Conservation (phyloP, 2,113 vertebrate genomes). For the Zootoca vivipara region DNA sequence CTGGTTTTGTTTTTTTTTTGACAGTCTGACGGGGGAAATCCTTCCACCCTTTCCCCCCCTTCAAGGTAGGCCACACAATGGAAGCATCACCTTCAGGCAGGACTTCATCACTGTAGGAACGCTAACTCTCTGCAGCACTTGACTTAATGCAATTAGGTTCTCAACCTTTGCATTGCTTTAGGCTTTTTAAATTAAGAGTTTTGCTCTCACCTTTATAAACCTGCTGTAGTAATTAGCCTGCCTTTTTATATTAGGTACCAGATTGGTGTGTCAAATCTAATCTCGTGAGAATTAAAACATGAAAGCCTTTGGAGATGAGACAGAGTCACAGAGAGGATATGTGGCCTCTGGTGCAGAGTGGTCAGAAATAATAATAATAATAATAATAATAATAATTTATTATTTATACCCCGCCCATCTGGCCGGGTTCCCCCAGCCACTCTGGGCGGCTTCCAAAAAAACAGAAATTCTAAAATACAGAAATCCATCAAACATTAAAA, state of each 20-base stretch:
- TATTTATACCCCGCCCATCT: too few relatives aligned
- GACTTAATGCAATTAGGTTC: constrained; percentile 55
- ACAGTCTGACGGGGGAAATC: neutral
- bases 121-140: constrained; percentile 50
- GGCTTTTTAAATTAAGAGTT: constrained; percentile 61
- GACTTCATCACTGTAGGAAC: constrained; percentile 32
- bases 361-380: neutral
- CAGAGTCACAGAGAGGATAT: constrained; percentile 12
- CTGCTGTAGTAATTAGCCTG: constrained; percentile 68
- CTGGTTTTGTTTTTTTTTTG: neutral
- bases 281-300: constrained; percentile 62
- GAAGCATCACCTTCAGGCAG: neutral
- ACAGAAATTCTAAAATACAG: too few relatives aligned
- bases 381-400: too few relatives aligned
- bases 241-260: constrained; percentile 49
- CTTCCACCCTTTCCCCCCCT: neutral
- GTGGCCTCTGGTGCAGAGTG: constrained; percentile 7
- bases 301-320: constrained; percentile 55
- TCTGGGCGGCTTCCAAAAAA: too few relatives aligned
- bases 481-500: too few relatives aligned
- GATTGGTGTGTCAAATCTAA: constrained; percentile 51
- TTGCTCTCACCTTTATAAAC: constrained; percentile 63
- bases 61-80: neutral
- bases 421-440: too few relatives aligned
- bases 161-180: constrained; percentile 63